Base-by-base conservation (phyloP, 2,113 vertebrate genomes). In the Chamaea fasciata region DNA sequence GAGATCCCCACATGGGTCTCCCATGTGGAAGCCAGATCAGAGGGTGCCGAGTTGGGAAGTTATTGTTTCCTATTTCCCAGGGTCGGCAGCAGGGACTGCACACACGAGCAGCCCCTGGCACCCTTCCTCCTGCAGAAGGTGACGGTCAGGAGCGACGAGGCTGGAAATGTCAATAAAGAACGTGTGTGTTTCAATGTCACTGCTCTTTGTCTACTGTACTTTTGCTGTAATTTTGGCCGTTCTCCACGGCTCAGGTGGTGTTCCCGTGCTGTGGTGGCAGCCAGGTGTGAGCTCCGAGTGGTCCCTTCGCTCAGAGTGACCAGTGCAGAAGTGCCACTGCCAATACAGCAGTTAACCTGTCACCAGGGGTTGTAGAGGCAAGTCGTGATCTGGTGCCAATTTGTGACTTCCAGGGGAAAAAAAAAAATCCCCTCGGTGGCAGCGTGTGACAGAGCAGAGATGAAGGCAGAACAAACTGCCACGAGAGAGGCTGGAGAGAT, bases 141-240 rank as follows among this genome's bases (percentile, higher is more conserved):
- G 10, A 28, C 9, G 13, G 35, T 16, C 69, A 27, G 83, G 10
- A 23, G 67, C 16, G 10, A 11, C 33, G 42, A 16, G 91, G 91
- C 59, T 84, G 94, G 63, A 50, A 27, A 57, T 27, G 76, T 39
- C 91, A n/a, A 15, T 78, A 35, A 46, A 41, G 65, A 56, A 52
- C 31, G 3, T 19, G 76, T 44, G 9, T 67, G 83, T 5, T 50
- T 23, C 3, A 4, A 76, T 15, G 35, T 24, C 46, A 1, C 83
- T 47, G 50, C 84, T 73, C 3, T 33, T 47, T 47, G 33, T 28
- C 71, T 3, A 19, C 44, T 24, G 73, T 53, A 5, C 24, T 20
- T 7, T 4, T 8, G 19, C 30, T 22, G 27, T 5, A 0, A 3
- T 28, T 53, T 1, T 7, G 47, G 60, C 31, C 3, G 7, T 7